A percentile compares a stretch with the other conserved stretches of the same genome.
phyloP scores from a whole-genome alignment of 2,797 vertebrate genomes.

The Microtus californicus region DNA sequence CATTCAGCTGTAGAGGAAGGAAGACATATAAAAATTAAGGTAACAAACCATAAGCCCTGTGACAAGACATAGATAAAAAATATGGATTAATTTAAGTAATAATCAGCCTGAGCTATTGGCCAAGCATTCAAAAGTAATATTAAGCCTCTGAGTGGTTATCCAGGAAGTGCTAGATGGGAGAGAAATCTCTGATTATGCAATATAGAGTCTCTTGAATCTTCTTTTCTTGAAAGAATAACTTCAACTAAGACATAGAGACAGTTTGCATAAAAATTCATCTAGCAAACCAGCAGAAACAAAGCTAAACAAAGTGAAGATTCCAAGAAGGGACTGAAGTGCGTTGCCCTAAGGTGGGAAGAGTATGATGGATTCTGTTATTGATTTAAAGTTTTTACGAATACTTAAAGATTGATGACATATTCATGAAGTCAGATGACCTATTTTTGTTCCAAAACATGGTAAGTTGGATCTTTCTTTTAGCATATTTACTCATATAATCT shows the following conservation, averaged over 20 bases:
- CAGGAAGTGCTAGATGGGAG: too few species aligned
- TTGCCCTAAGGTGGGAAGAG: neutral
- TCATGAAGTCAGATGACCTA: neutral
- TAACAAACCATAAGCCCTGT: too few species aligned
- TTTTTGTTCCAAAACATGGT: neutral
- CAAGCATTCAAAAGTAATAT: too few species aligned
- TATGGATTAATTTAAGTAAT: too few species aligned
- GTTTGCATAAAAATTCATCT: neutral
- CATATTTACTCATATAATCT: neutral
- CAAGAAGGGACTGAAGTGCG: neutral
- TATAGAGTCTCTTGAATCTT: neutral
- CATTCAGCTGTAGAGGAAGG: too few species aligned
- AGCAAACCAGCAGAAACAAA: neutral
- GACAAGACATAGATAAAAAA: too few species aligned
- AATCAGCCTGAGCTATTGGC: too few species aligned
- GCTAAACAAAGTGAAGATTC: neutral
- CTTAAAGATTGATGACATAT: neutral
- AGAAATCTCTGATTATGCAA: neutral
- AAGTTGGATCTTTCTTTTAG: neutral
- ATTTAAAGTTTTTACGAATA: neutral
- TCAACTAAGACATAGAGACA: neutral
- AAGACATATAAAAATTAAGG: too few species aligned
- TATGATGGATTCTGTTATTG: too few species aligned
- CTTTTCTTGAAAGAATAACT: neutral
- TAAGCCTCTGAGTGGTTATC: too few species aligned